Base-by-base conservation (phyloP, 2,888 invertebrate species). In the Ypsolopha scabrella region DNA sequence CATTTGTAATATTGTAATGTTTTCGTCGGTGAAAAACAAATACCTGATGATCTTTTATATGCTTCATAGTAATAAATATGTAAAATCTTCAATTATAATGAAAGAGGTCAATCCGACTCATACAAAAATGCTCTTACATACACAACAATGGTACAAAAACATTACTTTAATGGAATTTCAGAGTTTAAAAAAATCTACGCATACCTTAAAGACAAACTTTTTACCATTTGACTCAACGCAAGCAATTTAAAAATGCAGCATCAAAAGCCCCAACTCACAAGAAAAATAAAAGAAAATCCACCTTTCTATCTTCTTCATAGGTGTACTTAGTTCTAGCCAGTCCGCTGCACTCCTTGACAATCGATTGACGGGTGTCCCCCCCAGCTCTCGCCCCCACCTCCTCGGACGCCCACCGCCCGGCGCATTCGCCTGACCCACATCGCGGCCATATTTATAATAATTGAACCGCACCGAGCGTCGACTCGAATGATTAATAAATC, bases 281-380 rank as follows among this genome's bases (percentile, higher is more conserved):
- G 33, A 51, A 47, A 51, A 55, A 57, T 53, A 57, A 56, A 57
- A 56, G 51, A 55, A 56, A 52, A 33, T 38, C 50, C 51, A 44
- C 43, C 41, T 52, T 41, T 39, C 47, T 38, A 47, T 47, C 47
- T 47, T 36, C 49, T 38, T 51, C 51, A 51, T 51, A 51, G 51
- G 51, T 51, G 51, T 47, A 47, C 14, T 34, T 35, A 36, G 11
- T 24, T 24, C 24, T 24, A 3, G 9, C 45, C 34, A 33, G 45
- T 78, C 75, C 66, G 63, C 64, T 75, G 76, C 79, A 75, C 79
- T 77, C 75, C 79, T 82, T 83, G 83, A 83, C 83, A 87, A 88
- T 88, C 87, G 87, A 88, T 88, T 87, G 88, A 87, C 86, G 86
- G 82, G 82, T 78, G 80, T 72, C 80, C 69, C 66, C 70, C 67